phyloP scores from a whole-genome alignment of 2,797 vertebrate genomes.

The Arnoldichthys spilopterus region DNA sequence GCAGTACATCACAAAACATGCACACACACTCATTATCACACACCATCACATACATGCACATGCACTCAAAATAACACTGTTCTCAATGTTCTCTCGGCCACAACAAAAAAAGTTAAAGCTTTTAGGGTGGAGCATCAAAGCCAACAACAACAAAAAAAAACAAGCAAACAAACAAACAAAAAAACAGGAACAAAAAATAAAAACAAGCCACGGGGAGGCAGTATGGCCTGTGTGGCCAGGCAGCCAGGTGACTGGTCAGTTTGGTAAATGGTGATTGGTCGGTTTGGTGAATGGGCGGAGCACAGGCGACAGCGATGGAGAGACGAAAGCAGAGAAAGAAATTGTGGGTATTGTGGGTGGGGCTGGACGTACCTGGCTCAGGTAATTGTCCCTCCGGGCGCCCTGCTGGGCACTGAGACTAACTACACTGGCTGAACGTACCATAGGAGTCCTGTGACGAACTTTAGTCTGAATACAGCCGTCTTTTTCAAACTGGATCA shows the following conservation, averaged over 20 bases:
- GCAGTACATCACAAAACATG: not conserved
- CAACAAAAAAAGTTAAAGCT: not conserved
- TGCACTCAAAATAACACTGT: not conserved
- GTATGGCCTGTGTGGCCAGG: constrained; percentile 14
- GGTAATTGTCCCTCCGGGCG: constrained; percentile 79
- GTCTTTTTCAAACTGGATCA: constrained; percentile 98
- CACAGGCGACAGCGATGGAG: constrained; percentile 37
- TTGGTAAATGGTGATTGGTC: constrained; percentile 45
- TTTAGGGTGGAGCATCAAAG: not conserved
- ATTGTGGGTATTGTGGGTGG: constrained; percentile 11
- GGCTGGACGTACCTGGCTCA: constrained; percentile 74
- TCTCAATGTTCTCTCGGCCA: not conserved
- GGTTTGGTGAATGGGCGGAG: constrained; percentile 27
- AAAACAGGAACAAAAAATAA: constrained; percentile 9
- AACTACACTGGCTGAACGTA: constrained; percentile 88
- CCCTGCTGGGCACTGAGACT: constrained; percentile 82
- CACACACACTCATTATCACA: constrained; percentile 15
- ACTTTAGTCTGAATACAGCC: constrained; percentile 97
- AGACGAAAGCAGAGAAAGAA: constrained; percentile 44
- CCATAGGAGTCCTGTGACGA: constrained; percentile 97
- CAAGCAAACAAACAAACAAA: constrained; percentile 24
- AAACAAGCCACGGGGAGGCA: constrained; percentile 32
- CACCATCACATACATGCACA: constrained; percentile 11
- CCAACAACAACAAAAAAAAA: too few relatives aligned
- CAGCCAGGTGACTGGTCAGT: constrained; percentile 25